Evolutionary conservation across 2,888 invertebrate genomes (phyloP).

Genomic region (Dysmachus trigonus): DNA sequence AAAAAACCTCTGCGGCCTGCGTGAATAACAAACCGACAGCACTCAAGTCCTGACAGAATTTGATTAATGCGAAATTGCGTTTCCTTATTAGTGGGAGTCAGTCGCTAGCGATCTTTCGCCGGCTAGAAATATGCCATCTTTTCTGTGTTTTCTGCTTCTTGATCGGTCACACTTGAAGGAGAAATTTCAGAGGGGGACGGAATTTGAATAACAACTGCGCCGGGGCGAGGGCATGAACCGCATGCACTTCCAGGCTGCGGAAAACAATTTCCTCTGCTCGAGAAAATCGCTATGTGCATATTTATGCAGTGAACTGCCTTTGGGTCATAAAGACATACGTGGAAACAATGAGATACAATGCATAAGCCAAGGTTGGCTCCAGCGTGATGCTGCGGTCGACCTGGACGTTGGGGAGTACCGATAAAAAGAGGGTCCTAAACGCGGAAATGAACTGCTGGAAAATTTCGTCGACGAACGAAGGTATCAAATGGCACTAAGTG

Average conservation of each 20-base stretch:
- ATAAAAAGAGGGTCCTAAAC: background rate
- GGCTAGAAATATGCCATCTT: background rate
- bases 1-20: background rate
- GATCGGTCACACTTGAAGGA: background rate
- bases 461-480: background rate
- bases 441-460: background rate
- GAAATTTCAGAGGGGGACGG: background rate
- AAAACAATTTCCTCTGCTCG: background rate
- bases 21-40: background rate
- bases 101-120: background rate
- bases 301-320: background rate
- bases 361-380: background rate
- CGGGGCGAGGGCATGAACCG: background rate
- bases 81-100: slow-evolving; percentile 8
- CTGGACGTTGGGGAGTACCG: background rate
- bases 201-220: background rate
- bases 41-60: background rate
- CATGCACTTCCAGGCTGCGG: background rate
- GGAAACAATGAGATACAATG: background rate
- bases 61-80: slow-evolving; percentile 7
- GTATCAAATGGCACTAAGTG: background rate
- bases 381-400: background rate
- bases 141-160: background rate
- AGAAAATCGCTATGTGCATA: background rate
- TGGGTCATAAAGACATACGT: background rate